Conservation (phyloP, 2,797 vertebrate species). For the Gadopsis marmoratus region DNA sequence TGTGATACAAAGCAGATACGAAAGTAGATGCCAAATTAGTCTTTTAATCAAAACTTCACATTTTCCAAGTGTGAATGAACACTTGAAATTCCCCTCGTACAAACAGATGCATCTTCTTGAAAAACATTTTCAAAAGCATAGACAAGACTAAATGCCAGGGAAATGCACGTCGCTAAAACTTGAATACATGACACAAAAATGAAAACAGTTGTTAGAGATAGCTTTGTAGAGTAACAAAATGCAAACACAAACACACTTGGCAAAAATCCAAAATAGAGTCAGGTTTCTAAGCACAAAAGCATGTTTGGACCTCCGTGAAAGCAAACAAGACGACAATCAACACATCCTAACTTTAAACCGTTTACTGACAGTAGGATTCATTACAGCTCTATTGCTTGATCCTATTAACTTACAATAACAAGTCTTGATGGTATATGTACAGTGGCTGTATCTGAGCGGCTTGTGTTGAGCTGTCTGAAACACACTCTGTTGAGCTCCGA, state of each 20-base stretch:
- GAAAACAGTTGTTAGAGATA: constrained; percentile 36
- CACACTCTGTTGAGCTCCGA: constrained; percentile 28
- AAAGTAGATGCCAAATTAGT: constrained; percentile 56
- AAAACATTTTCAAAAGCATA: constrained; percentile 65
- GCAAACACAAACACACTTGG: constrained; percentile 61
- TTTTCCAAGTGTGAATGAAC: constrained; percentile 53
- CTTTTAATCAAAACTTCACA: constrained; percentile 76
- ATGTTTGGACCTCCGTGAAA: constrained; percentile 53
- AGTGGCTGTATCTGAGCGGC: constrained; percentile 57
- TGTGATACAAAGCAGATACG: constrained; percentile 15
- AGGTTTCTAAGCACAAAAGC: constrained; percentile 58
- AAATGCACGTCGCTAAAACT: constrained; percentile 79
- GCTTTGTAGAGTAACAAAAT: constrained; percentile 59
- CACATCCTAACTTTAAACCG: constrained; percentile 43
- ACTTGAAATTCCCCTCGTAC: constrained; percentile 51
- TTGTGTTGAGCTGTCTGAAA: constrained; percentile 42
- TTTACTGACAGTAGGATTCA: constrained; percentile 49
- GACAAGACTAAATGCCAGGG: constrained; percentile 71
- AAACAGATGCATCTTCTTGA: constrained; percentile 63
- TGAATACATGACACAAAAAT: constrained; percentile 67
- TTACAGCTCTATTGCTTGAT: constrained; percentile 58
- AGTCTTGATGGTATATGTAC: constrained; percentile 70
- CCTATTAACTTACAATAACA: constrained; percentile 57
- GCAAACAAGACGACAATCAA: constrained; percentile 47
- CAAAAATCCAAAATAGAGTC: constrained; percentile 51